phyloP scores from a whole-genome alignment of 2,888 invertebrate species.

The Sphaerophoria taeniata region DNA sequence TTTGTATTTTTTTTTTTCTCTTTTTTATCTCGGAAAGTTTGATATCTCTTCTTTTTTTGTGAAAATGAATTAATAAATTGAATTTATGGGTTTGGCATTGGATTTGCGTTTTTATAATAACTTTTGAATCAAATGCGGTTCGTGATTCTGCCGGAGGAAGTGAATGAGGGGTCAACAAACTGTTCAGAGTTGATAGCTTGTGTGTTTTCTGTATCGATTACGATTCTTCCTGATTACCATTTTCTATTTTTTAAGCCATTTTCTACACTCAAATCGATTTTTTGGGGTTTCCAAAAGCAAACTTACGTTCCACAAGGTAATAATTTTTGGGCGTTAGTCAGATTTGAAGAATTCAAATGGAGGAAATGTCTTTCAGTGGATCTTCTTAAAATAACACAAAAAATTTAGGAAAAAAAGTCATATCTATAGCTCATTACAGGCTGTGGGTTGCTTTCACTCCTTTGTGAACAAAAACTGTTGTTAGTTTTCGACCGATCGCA shows the following conservation, averaged over 20 bases:
- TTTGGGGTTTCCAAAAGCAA: background rate
- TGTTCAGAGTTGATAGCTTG: constrained; percentile 20
- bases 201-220: constrained; percentile 34
- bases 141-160: constrained; percentile 40
- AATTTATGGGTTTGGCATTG: constrained; percentile 54
- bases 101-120: constrained; percentile 52
- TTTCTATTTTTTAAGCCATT: background rate
- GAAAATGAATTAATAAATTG: constrained; percentile 47
- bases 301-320: no score
- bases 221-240: constrained; percentile 38
- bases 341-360: no score
- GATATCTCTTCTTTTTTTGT: background rate
- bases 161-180: constrained; percentile 43
- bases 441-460: no score
- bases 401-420: no score
- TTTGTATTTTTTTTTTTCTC: background rate
- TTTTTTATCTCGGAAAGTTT: constrained; percentile 10
- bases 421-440: no score
- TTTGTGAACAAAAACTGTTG: no score
- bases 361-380: no score
- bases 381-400: no score
- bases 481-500: no score
- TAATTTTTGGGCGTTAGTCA: no score
- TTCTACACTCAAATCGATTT: background rate
- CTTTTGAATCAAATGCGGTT: constrained; percentile 25